phyloP scores from a whole-genome alignment of 2,888 invertebrate species.

The Hydropsyche betteni region DNA sequence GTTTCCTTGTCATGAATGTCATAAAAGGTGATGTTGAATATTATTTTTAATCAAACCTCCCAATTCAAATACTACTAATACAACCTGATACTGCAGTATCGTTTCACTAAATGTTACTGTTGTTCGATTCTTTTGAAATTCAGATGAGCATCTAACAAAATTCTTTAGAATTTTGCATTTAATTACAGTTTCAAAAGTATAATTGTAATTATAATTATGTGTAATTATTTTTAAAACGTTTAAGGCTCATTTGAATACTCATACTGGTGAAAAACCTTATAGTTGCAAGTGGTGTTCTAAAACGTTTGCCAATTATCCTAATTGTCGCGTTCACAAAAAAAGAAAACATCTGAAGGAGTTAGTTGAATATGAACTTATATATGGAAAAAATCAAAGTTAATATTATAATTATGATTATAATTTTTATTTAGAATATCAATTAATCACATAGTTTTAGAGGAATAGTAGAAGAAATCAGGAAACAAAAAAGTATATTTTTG shows the following conservation, averaged over 20 bases:
- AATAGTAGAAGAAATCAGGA: too few relatives aligned
- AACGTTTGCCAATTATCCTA: slow-evolving; percentile 47
- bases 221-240: slow-evolving; percentile 7
- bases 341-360: slow-evolving; percentile 47
- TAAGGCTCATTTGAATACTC: slow-evolving; percentile 46
- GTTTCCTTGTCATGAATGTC: slow-evolving; percentile 43
- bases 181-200: slow-evolving; percentile 46
- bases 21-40: slow-evolving; percentile 40
- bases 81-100: too few relatives aligned
- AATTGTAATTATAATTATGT: neutral
- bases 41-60: neutral
- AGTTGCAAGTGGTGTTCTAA: slow-evolving; percentile 48
- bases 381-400: slow-evolving; percentile 37
- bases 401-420: neutral
- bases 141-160: neutral
- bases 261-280: slow-evolving; percentile 46
- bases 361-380: slow-evolving; percentile 47
- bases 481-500: too few relatives aligned
- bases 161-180: slow-evolving; percentile 10
- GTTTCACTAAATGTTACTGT: too few relatives aligned
- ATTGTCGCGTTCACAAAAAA: slow-evolving; percentile 46
- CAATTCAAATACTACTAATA: too few relatives aligned
- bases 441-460: too few relatives aligned
- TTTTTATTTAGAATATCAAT: too few relatives aligned
- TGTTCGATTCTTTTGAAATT: too few relatives aligned